Conservation (phyloP, 2,113 vertebrate genomes). For the Halcyon senegalensis region DNA sequence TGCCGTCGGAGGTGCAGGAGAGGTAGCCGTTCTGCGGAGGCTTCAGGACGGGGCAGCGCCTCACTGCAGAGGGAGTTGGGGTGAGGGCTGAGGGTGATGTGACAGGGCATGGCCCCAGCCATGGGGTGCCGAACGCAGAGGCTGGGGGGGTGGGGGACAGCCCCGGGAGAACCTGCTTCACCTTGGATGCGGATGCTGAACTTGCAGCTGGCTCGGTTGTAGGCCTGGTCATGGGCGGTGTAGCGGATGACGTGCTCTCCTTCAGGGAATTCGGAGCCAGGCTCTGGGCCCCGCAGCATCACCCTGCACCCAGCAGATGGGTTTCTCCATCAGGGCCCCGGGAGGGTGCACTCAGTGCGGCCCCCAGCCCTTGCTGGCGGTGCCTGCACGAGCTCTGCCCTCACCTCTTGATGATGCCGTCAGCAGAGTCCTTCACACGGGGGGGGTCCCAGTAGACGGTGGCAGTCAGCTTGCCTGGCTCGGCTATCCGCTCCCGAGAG, state of each 20-base stretch:
- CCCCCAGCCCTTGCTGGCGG: accelerated
- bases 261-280: constrained; percentile 86
- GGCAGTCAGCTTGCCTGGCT: constrained; percentile 89
- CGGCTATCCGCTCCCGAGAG: constrained; percentile 88
- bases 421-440: constrained; percentile 87
- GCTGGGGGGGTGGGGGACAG: accelerated
- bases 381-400: not conserved
- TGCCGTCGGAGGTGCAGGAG: constrained; percentile 85
- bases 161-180: constrained; percentile 2
- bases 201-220: constrained; percentile 94
- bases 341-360: not conserved
- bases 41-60: constrained; percentile 83
- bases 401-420: constrained; percentile 86
- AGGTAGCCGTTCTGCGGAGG: constrained; percentile 86
- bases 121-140: accelerated
- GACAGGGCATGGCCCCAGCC: accelerated
- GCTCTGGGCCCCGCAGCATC: constrained; percentile 82
- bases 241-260: constrained; percentile 89
- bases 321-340: accelerated
- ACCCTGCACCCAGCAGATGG: constrained; percentile 69
- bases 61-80: constrained; percentile 74
- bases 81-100: not conserved
- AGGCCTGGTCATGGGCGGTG: constrained; percentile 88
- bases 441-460: constrained; percentile 90
- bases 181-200: constrained; percentile 91